Base-by-base conservation (phyloP, 2,888 invertebrate genomes). In the Lacanobia oleracea region DNA sequence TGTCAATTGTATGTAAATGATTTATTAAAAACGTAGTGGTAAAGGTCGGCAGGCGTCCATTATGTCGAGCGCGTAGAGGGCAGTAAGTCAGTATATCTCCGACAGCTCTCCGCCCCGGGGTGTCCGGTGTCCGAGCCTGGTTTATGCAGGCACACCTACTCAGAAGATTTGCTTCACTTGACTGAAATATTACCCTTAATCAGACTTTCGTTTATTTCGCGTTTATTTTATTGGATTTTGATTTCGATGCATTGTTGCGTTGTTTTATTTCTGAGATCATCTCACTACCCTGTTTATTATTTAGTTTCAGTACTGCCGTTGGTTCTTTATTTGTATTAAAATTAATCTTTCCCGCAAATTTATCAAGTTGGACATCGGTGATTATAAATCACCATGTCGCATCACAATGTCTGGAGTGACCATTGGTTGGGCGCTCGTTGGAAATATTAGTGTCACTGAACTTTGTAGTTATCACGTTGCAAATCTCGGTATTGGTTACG, bases 121-220 rank as follows among this genome's bases (percentile, higher is more conserved):
- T 89, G 93, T 90, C 93, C 85, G 85, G 79, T 91, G 91, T 92
- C 92, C 85, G 82, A 85, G 76, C 76, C 75, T 91, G 86, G 88
- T 94, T 94, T 93, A 93, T 92, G 89, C 81, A 88, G 88, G 85
- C 87, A 89, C 88, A 88, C 88, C 88, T 89, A 88, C 87, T 88
- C 81, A 74, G 87, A 88, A 89, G 88, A 91, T 90, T 91, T 88
- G 88, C 89, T 92, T 92, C 87, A 87, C 86, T 84, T 86, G 86
- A 88, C 76, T 90, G 88, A 94, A 89, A 91, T 93, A 92, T 93
- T 90, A 84, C 80, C 79, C 79, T 90, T 91, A 91, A 91, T 91
- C 90, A 86, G 83, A 72, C 78, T 85, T 83, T 86, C 77, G 67
- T 88, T 87, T 87, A 83, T 85, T 90, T 89, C 83, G 85, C 86